A percentile compares a stretch with the other conserved stretches of the same genome.
These are phyloP conservation scores for Malurus leucopterus DNA, from an alignment of 2,797 vertebrate genomes.

Conservation along the genomic window DNA sequence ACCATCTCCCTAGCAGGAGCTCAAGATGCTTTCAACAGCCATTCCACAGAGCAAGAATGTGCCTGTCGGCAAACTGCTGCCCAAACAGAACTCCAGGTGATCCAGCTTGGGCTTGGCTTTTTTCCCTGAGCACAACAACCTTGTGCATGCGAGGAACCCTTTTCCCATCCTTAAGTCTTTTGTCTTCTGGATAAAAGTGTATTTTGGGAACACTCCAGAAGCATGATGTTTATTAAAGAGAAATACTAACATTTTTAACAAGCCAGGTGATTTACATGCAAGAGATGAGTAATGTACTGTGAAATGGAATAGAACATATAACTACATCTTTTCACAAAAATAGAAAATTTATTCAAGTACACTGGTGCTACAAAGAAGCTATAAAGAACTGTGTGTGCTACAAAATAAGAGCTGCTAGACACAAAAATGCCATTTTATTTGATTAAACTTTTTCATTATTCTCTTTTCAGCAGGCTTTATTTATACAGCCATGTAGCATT, in stretches of 20 bases:
- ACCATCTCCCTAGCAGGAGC: fast-evolving
- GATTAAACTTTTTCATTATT: conserved; percentile 52
- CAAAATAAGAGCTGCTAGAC: conserved; percentile 38
- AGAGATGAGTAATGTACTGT: conserved; percentile 12
- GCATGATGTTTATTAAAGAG: neutral
- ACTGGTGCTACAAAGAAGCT: conserved; percentile 31
- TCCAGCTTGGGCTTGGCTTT: neutral
- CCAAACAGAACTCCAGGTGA: neutral
- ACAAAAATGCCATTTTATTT: conserved; percentile 50
- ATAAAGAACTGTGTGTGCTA: conserved; percentile 37
- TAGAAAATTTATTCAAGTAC: conserved; percentile 47
- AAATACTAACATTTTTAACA: conserved; percentile 24
- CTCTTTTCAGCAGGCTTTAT: conserved; percentile 30
- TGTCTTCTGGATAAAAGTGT: neutral
- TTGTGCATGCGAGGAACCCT: neutral
- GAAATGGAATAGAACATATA: conserved; percentile 10
- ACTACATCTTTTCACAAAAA: conserved; percentile 20
- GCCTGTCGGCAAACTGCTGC: neutral
- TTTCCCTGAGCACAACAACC: neutral
- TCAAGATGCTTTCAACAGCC: neutral
- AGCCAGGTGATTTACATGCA: conserved; percentile 18
- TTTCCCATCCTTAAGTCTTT: neutral
- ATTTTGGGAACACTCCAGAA: conserved; percentile 9
- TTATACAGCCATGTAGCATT: neutral
- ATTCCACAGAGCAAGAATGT: neutral